Evolutionary conservation across 2,797 vertebrate genomes (phyloP).

Genomic region (Margarornis squamiger): DNA sequence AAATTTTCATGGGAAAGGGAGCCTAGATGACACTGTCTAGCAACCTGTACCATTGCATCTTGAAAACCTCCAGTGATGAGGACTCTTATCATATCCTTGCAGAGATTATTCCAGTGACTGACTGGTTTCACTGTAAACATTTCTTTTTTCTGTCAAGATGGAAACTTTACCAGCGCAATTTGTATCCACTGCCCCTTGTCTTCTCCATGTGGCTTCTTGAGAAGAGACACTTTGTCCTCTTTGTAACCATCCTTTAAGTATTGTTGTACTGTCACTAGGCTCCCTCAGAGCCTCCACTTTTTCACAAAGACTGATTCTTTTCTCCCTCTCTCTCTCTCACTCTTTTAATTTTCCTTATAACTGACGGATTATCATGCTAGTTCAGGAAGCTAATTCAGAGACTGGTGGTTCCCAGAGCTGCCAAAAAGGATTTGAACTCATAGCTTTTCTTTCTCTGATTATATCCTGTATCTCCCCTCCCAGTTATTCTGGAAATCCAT

Average conservation of each 20-base stretch:
- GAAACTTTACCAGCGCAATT: not conserved
- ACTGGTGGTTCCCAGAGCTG: not conserved
- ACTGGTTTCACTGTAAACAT: not conserved
- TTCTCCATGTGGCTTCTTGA: not conserved
- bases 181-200: not conserved
- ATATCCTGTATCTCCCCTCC: not conserved
- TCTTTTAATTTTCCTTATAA: not conserved
- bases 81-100: fast-evolving
- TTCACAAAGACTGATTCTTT: not conserved
- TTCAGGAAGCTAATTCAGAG: not conserved
- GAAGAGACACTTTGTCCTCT: not conserved
- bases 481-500: not conserved
- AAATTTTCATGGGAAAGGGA: not conserved
- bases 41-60: not conserved
- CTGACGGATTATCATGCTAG: not conserved
- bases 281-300: not conserved
- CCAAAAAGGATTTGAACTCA: not conserved
- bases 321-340: not conserved
- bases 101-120: not conserved
- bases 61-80: not conserved
- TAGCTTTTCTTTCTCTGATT: not conserved
- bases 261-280: not conserved
- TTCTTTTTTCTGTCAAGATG: not conserved
- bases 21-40: not conserved
- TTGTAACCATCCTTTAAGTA: not conserved